A percentile compares a stretch with the other conserved stretches of the same genome.
These are phyloP conservation scores for Microhierax caerulescens DNA, from an alignment of 2,797 vertebrate genomes.

Conservation along the genomic window DNA sequence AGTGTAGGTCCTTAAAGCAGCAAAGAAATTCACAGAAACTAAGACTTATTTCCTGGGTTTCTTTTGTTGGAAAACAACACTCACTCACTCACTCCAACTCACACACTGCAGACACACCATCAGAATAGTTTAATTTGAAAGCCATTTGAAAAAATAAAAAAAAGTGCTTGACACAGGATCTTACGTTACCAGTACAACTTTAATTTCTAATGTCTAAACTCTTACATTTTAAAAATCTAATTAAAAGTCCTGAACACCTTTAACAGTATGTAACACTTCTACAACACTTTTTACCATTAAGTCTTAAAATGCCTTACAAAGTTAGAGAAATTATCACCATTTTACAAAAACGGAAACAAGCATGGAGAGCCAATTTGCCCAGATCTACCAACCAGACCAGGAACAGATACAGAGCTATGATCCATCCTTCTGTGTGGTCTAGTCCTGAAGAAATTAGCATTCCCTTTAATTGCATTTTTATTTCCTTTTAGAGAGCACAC, in stretches of 20 bases:
- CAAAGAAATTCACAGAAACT: neutral
- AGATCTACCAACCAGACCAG: neutral
- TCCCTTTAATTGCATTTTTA: conserved; percentile 49
- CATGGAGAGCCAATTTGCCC: neutral
- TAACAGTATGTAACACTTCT: neutral
- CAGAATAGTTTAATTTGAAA: neutral
- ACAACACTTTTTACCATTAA: neutral
- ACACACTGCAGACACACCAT: neutral
- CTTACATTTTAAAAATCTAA: neutral
- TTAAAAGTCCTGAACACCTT: neutral
- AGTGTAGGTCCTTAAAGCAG: neutral
- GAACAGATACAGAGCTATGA: neutral
- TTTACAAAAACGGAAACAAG: neutral
- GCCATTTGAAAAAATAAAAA: neutral
- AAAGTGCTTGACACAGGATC: neutral
- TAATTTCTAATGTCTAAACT: neutral
- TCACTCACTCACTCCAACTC: neutral
- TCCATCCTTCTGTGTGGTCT: neutral
- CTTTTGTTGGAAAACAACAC: neutral
- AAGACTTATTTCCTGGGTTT: neutral
- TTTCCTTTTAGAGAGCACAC: conserved; percentile 27
- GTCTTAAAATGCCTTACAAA: neutral
- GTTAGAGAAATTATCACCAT: neutral
- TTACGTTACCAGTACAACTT: neutral
- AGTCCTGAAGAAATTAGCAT: conserved; percentile 25